These are phyloP conservation scores for Yoshiicerus persimilis DNA, from an alignment of 1,140 invertebrate species.

Conservation along the genomic window DNA sequence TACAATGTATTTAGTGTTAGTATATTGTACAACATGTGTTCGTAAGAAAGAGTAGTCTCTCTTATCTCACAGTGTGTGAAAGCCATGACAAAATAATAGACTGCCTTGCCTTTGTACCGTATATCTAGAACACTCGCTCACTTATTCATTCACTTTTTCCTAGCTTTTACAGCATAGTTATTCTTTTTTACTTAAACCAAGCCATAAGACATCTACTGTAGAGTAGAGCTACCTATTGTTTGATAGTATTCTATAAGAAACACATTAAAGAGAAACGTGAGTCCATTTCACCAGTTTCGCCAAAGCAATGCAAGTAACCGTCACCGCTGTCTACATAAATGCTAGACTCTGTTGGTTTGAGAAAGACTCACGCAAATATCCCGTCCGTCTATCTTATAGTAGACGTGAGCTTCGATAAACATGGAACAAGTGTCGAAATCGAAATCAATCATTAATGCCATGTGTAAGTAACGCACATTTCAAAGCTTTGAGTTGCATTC, in stretches of 20 bases:
- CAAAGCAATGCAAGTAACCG: not conserved
- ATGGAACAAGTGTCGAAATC: constrained; percentile 21
- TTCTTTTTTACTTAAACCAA: not conserved
- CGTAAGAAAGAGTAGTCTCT: not conserved
- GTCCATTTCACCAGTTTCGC: not conserved
- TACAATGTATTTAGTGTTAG: not conserved
- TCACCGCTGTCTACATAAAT: not conserved
- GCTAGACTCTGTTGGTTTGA: not conserved
- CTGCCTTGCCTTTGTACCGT: too few species aligned
- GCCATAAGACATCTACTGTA: too few species aligned
- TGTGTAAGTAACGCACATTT: not conserved
- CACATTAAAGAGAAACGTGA: not conserved
- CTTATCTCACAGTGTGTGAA: not conserved
- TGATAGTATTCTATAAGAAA: not conserved
- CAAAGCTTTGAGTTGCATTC: not conserved
- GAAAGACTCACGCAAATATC: constrained; percentile 23
- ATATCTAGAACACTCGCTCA: not conserved
- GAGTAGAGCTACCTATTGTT: not conserved
- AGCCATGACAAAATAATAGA: not conserved
- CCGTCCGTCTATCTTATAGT: constrained; percentile 6
- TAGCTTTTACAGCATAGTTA: not conserved
- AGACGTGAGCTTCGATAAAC: not conserved
- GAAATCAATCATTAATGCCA: constrained; percentile 25
- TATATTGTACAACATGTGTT: not conserved
- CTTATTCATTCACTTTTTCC: not conserved